These are phyloP conservation scores for Phataginus tricuspis DNA, from an alignment of 2,797 vertebrate genomes.

Conservation along the genomic window DNA sequence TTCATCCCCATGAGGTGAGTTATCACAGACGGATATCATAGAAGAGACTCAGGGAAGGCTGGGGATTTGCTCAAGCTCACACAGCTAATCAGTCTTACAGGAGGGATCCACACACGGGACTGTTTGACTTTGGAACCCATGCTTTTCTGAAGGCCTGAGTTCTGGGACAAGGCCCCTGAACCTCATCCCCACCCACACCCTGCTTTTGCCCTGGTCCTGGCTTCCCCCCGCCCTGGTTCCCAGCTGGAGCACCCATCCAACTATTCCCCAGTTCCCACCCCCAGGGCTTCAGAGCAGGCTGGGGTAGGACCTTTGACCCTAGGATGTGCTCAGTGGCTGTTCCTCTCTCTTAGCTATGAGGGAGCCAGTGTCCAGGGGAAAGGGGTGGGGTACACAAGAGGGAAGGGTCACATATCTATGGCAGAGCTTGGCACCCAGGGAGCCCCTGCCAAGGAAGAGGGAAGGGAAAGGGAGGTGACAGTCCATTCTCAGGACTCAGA, in stretches of 20 bases:
- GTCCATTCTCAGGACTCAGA: background rate
- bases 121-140: background rate
- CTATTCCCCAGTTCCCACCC: background rate
- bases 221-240: background rate
- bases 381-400: background rate
- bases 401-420: background rate
- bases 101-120: background rate
- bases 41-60: background rate
- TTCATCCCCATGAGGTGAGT: background rate
- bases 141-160: background rate
- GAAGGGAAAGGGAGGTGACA: background rate
- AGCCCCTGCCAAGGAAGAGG: background rate
- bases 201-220: background rate
- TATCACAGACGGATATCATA: background rate
- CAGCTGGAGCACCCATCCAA: background rate
- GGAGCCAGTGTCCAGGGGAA: background rate
- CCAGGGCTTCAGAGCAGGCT: background rate
- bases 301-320: background rate
- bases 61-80: background rate
- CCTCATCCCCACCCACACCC: background rate
- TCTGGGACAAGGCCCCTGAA: background rate
- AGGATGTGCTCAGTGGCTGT: background rate
- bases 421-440: background rate
- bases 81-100: background rate
- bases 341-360: constrained; percentile 5